phyloP scores from a whole-genome alignment of 1,140 invertebrate species.

The Saccostrea echinata region DNA sequence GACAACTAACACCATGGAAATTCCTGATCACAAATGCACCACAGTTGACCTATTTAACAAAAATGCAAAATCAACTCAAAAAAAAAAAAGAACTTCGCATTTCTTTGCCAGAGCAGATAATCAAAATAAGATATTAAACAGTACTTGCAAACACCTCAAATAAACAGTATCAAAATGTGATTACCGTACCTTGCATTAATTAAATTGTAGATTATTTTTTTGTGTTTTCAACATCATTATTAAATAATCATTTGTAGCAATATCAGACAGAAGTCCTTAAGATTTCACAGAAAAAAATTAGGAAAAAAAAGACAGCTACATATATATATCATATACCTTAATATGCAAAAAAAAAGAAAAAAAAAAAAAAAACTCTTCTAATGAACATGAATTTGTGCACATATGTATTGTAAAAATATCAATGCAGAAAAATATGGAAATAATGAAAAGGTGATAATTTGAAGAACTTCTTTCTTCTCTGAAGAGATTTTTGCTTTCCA shows the following conservation, averaged over 20 bases:
- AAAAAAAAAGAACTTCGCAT: not conserved
- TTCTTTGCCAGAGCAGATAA: not conserved
- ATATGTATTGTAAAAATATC: not conserved
- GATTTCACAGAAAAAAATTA: not conserved
- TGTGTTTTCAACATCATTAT: not conserved
- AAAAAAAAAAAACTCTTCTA: not conserved
- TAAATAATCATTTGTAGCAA: constrained; percentile 11
- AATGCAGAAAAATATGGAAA: too few relatives aligned
- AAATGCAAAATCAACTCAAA: not conserved
- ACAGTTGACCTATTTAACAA: not conserved
- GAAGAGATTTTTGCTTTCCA: too few relatives aligned
- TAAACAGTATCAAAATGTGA: constrained; percentile 8
- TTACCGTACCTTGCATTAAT: not conserved
- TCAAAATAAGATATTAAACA: not conserved
- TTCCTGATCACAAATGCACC: constrained; percentile 38
- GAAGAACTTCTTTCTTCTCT: too few relatives aligned
- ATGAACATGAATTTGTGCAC: not conserved
- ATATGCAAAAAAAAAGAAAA: not conserved
- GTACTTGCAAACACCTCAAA: not conserved
- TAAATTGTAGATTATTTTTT: constrained; percentile 6
- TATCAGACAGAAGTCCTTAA: constrained; percentile 22
- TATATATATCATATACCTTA: constrained; percentile 10
- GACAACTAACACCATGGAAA: constrained; percentile 27
- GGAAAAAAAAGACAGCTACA: not conserved
- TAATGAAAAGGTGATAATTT: too few relatives aligned